Evolutionary conservation across 2,797 vertebrate species (phyloP), one percentile per base, ranked within the genome.

Genomic region (Ctenosaura bakeri): DNA sequence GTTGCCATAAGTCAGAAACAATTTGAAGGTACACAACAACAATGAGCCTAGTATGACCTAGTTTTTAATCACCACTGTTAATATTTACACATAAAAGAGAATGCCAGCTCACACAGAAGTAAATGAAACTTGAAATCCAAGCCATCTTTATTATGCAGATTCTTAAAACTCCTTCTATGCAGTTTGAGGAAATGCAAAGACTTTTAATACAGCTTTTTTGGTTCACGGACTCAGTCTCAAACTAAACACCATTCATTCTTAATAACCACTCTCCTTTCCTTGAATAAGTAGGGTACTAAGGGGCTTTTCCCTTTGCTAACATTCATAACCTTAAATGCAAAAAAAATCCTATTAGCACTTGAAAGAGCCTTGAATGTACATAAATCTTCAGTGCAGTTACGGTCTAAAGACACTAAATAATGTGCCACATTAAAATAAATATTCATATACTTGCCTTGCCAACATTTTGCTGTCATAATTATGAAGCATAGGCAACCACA

Each of bases 401-500:
- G 74, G 90, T 89, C 24, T 62, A 94, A 86, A 93, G 96, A 52
- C 52, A 62, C 52, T n/a, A 92, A 88, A 92, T 85, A 94, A 78
- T 76, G 86, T 69, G 24, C 2, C 1, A 13, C 56, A 89, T 74
- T 92, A 93, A 91, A 92, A 93, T 73, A 95, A 95, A 95, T 87
- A 94, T 93, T 88, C 71, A 86, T 4, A 14, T 86, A 92, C 64
- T 86, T 77, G 62, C 90, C 26, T 29, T 83, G 79, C 79, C 90
- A 90, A 3, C 59, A 77, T 94, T 94, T 93, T 93, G 76, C 69
- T 88, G 77, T 94, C 66, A 14, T 2, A 4, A 86, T 38, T 62
- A 92, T 76, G 83, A 94, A 93, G 91, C 94, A 16, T 12, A 91
- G 79, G 29, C 85, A 94, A 79, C 93, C 78, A 86, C 91, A 87